Conservation (phyloP, 2,888 invertebrate genomes). For the Cheilosia pagana region DNA sequence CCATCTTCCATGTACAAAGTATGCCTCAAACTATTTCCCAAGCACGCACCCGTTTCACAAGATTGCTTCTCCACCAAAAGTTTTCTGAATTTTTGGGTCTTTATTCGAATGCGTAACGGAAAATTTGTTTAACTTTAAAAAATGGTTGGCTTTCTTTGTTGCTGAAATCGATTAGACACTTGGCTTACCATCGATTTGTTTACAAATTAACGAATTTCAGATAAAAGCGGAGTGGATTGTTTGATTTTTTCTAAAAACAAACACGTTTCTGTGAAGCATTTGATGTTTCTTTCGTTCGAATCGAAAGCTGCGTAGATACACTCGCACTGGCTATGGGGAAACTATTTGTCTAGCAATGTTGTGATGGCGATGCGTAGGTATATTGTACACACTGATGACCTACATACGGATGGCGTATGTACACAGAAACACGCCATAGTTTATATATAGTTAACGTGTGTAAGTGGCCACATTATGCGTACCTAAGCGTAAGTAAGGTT, state of each 20-base stretch:
- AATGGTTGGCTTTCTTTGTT: conserved; percentile 6
- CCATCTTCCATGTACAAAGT: conserved; percentile 49
- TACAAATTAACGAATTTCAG: not conserved
- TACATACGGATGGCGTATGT: not conserved
- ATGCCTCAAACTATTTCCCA: conserved; percentile 7
- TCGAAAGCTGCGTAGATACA: not conserved
- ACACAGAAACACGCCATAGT: not conserved
- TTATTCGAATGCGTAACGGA: conserved; percentile 52
- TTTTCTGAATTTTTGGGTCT: conserved; percentile 31
- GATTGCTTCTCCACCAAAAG: not conserved
- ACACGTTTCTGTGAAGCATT: conserved; percentile 1
- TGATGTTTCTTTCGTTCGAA: conserved; percentile 1
- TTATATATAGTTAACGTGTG: not conserved
- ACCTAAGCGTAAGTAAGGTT: conserved; percentile 15
- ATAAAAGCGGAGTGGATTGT: not conserved
- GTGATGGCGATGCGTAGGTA: conserved; percentile 6
- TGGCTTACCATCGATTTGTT: not conserved
- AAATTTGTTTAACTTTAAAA: conserved; percentile 41
- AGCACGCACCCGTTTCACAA: not conserved
- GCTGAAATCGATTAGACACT: conserved; percentile 17
- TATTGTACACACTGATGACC: conserved; percentile 32
- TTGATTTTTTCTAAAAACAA: not conserved
- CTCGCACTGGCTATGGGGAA: not conserved
- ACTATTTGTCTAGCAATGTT: not conserved
- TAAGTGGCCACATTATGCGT: not conserved